phyloP scores from a whole-genome alignment of 1,140 invertebrate species.

The Telenomus remus region DNA sequence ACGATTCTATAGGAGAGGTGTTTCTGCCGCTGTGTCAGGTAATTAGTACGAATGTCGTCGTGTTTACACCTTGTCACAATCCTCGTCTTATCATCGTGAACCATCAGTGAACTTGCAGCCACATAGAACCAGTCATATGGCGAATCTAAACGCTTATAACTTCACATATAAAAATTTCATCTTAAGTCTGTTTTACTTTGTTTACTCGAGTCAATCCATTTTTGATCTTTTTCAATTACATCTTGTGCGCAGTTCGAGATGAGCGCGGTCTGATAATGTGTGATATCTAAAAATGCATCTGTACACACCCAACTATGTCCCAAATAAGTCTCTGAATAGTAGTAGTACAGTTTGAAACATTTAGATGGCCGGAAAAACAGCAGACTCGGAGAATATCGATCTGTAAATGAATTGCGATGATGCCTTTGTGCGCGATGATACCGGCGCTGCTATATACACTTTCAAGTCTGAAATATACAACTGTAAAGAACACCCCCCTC shows the following conservation, averaged over 20 bases:
- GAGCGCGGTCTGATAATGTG: neutral
- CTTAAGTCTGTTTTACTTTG: too few species aligned
- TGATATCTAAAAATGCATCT: neutral
- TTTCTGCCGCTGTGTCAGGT: conserved; percentile 95
- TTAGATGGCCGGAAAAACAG: conserved; percentile 9
- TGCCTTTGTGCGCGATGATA: neutral
- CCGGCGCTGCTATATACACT: neutral
- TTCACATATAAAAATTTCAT: too few species aligned
- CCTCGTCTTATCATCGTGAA: neutral
- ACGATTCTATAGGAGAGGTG: conserved; percentile 97
- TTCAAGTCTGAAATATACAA: neutral
- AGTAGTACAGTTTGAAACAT: conserved; percentile 4
- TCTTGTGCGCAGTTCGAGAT: conserved; percentile 8
- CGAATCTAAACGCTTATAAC: too few species aligned
- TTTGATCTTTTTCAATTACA: conserved; percentile 6
- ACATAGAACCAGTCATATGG: too few species aligned
- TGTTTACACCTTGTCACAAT: neutral
- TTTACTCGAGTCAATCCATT: neutral
- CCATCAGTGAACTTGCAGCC: neutral
- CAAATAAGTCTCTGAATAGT: neutral
- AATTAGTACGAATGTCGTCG: conserved; percentile 62
- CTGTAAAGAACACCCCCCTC: too few species aligned
- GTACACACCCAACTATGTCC: neutral
- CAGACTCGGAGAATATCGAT: conserved; percentile 10
- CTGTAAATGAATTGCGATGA: conserved; percentile 10